phyloP scores from a whole-genome alignment of 2,888 invertebrate genomes.

The Ophioninae sp. region DNA sequence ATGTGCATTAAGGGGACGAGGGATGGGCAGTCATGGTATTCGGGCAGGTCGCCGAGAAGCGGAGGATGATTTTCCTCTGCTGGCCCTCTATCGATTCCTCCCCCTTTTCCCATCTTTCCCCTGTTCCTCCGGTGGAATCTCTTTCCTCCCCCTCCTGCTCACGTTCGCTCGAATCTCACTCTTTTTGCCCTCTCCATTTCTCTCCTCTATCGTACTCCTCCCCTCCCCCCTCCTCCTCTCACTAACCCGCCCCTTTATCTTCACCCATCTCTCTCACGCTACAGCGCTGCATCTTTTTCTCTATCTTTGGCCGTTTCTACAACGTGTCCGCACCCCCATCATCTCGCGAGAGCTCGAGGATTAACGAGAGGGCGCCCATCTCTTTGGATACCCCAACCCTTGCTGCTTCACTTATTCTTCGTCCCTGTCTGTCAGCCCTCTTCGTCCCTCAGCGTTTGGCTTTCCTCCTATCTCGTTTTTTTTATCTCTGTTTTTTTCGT shows the following conservation, averaged over 20 bases:
- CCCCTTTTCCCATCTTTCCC: slow-evolving; percentile 68
- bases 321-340: background rate
- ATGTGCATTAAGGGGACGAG: background rate
- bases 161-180: slow-evolving; percentile 51
- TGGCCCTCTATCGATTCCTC: slow-evolving; percentile 79
- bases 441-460: background rate
- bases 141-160: slow-evolving; percentile 63
- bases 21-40: slow-evolving; percentile 64
- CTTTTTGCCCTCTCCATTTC: slow-evolving; percentile 47
- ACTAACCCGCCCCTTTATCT: slow-evolving; percentile 22
- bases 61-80: slow-evolving; percentile 78
- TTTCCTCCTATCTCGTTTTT: background rate
- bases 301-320: slow-evolving; percentile 13
- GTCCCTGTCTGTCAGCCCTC: background rate
- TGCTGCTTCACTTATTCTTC: slow-evolving; percentile 6
- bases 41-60: slow-evolving; percentile 68
- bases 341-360: slow-evolving; percentile 44
- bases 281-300: slow-evolving; percentile 15
- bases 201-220: slow-evolving; percentile 51
- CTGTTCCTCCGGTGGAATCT: slow-evolving; percentile 68
- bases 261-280: slow-evolving; percentile 25
- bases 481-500: background rate
- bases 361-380: slow-evolving; percentile 50
- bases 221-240: slow-evolving; percentile 26
- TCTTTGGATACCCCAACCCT: slow-evolving; percentile 30